Conservation (phyloP, 2,888 invertebrate genomes). For the Zaprionus bogoriensis region DNA sequence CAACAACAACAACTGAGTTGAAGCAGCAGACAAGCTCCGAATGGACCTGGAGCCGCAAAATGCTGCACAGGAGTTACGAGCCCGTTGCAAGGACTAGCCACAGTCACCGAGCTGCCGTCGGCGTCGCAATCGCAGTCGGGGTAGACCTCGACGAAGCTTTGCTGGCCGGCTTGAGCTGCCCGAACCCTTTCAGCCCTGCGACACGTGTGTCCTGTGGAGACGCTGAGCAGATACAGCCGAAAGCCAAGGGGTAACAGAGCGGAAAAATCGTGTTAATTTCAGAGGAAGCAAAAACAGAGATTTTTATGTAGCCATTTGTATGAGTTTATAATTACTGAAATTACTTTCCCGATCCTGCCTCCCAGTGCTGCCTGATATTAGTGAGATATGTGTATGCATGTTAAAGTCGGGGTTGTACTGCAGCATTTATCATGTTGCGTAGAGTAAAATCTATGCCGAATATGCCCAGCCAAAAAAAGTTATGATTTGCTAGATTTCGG, state of each 20-base stretch:
- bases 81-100: slow-evolving; percentile 18
- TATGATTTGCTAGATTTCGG: too few species aligned
- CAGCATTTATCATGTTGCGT: slow-evolving; percentile 38
- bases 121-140: background rate
- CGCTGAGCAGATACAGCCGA: slow-evolving; percentile 10
- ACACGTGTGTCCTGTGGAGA: slow-evolving; percentile 25
- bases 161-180: slow-evolving; percentile 28
- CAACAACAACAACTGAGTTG: slow-evolving; percentile 37
- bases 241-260: slow-evolving; percentile 56
- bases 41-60: slow-evolving; percentile 16
- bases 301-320: slow-evolving; percentile 75
- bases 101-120: slow-evolving; percentile 3
- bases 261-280: slow-evolving; percentile 78
- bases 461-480: too few species aligned
- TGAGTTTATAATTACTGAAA: slow-evolving; percentile 83
- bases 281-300: slow-evolving; percentile 68
- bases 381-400: background rate
- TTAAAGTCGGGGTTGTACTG: slow-evolving; percentile 3
- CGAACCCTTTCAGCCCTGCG: slow-evolving; percentile 50
- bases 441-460: background rate
- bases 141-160: background rate
- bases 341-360: slow-evolving; percentile 76
- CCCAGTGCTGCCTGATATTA: background rate
- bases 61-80: slow-evolving; percentile 23
- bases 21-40: slow-evolving; percentile 35